phyloP scores from a whole-genome alignment of 2,888 invertebrate genomes.

The Apeira syringaria region DNA sequence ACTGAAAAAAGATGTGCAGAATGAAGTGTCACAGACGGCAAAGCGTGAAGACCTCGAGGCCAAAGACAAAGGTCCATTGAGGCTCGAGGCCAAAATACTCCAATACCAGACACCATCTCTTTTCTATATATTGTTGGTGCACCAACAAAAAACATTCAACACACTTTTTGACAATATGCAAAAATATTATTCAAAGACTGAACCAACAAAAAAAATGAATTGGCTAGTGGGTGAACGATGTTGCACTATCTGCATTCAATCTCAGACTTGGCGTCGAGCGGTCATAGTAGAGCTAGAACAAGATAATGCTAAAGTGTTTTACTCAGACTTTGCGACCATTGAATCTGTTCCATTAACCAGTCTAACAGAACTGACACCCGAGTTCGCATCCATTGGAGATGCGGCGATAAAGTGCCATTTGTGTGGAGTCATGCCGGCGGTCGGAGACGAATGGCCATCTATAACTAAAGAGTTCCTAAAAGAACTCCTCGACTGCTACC shows the following conservation, averaged over 20 bases:
- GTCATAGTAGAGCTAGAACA: conserved; percentile 66
- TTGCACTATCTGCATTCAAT: conserved; percentile 64
- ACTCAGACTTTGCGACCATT: conserved; percentile 86
- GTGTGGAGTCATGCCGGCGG: conserved; percentile 87
- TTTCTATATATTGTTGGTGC: conserved; percentile 83
- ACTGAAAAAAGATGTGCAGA: conserved; percentile 46
- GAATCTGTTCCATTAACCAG: conserved; percentile 68
- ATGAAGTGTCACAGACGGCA: conserved; percentile 30
- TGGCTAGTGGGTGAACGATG: conserved; percentile 83
- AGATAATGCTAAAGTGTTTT: conserved; percentile 78
- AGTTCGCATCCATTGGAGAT: conserved; percentile 78
- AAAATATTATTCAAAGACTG: conserved; percentile 65
- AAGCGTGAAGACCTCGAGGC: conserved; percentile 54
- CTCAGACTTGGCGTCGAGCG: conserved; percentile 86
- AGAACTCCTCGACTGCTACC: conserved; percentile 77
- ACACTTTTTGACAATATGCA: conserved; percentile 82
- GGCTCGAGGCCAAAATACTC: conserved; percentile 74
- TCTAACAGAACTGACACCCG: conserved; percentile 76
- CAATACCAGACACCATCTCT: conserved; percentile 81
- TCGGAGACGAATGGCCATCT: conserved; percentile 85
- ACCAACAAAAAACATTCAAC: conserved; percentile 68
- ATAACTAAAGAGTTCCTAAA: conserved; percentile 85
- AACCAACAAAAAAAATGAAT: conserved; percentile 36
- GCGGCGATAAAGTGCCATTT: conserved; percentile 87
- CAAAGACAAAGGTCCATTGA: conserved; percentile 75